Conservation (phyloP, 2,113 vertebrate genomes). For the Oryzias javanicus region DNA sequence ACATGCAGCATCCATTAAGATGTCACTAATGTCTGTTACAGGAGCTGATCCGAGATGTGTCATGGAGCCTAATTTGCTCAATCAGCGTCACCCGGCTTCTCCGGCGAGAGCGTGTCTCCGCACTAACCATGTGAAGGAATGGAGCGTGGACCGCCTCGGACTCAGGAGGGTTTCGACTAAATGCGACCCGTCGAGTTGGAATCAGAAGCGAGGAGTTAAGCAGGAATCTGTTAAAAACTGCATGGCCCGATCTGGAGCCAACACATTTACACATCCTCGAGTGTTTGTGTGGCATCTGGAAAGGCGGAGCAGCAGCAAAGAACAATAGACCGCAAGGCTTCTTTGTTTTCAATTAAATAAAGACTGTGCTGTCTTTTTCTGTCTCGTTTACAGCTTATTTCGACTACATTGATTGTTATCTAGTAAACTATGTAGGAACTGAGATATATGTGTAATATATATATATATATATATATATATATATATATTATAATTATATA, state of each 20-base stretch:
- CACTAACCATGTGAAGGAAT: constrained; percentile 13
- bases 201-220: background rate
- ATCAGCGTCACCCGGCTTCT: constrained; percentile 14
- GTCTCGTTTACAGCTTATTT: too few relatives aligned
- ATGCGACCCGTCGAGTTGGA: constrained; percentile 2
- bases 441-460: too few relatives aligned
- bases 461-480: too few relatives aligned
- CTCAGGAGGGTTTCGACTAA: background rate
- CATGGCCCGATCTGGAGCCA: background rate
- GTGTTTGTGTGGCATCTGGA: too few relatives aligned
- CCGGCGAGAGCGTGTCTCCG: background rate
- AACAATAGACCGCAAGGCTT: too few relatives aligned
- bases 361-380: too few relatives aligned
- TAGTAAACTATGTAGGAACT: too few relatives aligned
- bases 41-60: constrained; percentile 6
- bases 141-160: background rate
- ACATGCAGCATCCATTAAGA: constrained; percentile 24
- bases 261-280: too few relatives aligned
- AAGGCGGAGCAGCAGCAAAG: too few relatives aligned
- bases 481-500: too few relatives aligned
- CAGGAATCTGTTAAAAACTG: background rate
- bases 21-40: background rate
- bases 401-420: too few relatives aligned
- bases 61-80: constrained; percentile 28
- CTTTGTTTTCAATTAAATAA: too few relatives aligned